Percentiles rank a stretch among this genome's conserved stretches.
phyloP scores from a whole-genome alignment of 2,888 invertebrate species.

The Amphipyra tragopoginis region DNA sequence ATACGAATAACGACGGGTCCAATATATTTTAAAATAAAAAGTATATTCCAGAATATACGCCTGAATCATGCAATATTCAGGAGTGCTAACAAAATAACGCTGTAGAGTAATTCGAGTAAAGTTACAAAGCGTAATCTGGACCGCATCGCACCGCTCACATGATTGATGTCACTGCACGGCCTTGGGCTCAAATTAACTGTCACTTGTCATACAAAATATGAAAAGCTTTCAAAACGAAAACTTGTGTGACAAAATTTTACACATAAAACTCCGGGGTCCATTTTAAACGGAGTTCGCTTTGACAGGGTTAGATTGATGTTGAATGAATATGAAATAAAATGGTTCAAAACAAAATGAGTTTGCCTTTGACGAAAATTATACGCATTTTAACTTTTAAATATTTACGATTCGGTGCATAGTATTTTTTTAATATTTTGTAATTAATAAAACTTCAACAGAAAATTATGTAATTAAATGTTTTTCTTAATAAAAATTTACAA shows the following conservation, averaged over 20 bases:
- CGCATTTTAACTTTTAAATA: not conserved
- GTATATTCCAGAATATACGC: not conserved
- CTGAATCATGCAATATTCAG: slow-evolving; percentile 16
- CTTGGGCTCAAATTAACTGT: slow-evolving; percentile 67
- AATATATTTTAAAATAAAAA: slow-evolving; percentile 14
- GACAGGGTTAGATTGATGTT: slow-evolving; percentile 53
- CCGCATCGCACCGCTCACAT: slow-evolving; percentile 54
- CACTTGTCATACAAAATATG: slow-evolving; percentile 61
- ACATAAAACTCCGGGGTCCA: slow-evolving; percentile 43
- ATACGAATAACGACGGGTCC: not conserved
- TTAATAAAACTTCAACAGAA: too few relatives aligned
- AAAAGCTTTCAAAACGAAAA: slow-evolving; percentile 57
- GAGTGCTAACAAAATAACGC: slow-evolving; percentile 19
- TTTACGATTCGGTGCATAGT: not conserved
- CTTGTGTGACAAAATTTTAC: slow-evolving; percentile 55
- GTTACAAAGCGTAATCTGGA: slow-evolving; percentile 61
- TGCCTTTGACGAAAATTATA: slow-evolving; percentile 7
- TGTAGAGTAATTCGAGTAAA: slow-evolving; percentile 34
- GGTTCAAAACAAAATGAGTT: not conserved
- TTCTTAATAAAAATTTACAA: too few relatives aligned
- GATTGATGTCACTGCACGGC: slow-evolving; percentile 69
- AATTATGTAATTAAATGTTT: too few relatives aligned
- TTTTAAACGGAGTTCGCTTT: slow-evolving; percentile 40
- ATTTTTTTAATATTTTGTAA: too few relatives aligned
- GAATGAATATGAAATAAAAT: slow-evolving; percentile 10